phyloP scores from a whole-genome alignment of 2,113 vertebrate species.

The Tautogolabrus adspersus region DNA sequence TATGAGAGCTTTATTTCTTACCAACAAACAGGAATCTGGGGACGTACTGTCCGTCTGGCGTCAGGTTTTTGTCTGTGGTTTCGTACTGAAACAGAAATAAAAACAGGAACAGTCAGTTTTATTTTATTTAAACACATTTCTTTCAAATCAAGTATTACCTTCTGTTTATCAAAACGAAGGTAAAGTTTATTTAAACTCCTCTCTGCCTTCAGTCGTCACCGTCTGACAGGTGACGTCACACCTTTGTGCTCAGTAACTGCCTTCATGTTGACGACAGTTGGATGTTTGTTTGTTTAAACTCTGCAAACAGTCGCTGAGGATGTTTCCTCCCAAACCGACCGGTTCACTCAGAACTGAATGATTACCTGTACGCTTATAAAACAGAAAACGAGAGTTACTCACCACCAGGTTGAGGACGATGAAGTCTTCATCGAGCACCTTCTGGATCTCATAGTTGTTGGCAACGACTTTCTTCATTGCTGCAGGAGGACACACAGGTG shows the following conservation, averaged over 20 bases:
- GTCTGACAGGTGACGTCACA: neutral
- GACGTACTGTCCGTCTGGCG: conserved; percentile 95
- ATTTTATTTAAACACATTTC: no score
- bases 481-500: conserved; percentile 58
- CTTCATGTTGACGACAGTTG: neutral
- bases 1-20: conserved; percentile 52
- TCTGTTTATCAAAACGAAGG: no score
- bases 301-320: neutral
- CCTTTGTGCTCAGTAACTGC: neutral
- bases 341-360: no score
- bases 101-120: no score
- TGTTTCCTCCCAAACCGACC: no score
- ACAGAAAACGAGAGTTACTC: conserved; percentile 61
- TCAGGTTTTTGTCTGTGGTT: conserved; percentile 95
- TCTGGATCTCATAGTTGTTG: conserved; percentile 89
- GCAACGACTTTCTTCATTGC: conserved; percentile 92
- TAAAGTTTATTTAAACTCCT: no score
- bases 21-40: conserved; percentile 95
- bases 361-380: no score
- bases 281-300: neutral
- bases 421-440: conserved; percentile 89
- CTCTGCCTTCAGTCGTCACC: no score
- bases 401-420: conserved; percentile 93
- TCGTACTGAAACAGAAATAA: conserved; percentile 86
- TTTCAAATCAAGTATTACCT: no score